These are phyloP conservation scores for Neosilurus mollespiculum DNA, from an alignment of 2,797 vertebrate genomes.

Conservation along the genomic window DNA sequence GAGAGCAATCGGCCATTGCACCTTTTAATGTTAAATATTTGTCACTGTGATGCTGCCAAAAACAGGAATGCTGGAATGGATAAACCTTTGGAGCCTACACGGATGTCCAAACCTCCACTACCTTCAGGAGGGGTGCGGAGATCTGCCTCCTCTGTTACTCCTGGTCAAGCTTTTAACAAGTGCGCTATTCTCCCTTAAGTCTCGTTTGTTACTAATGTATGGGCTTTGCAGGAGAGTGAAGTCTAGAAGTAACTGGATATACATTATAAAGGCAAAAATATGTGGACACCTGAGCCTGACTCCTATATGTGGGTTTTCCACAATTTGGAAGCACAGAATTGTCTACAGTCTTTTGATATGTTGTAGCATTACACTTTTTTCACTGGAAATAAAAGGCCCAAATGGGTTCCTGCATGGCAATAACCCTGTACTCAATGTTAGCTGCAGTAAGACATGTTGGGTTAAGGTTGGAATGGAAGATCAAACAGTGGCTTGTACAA, in stretches of 20 bases:
- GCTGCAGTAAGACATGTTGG: background rate
- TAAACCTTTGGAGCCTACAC: slow-evolving; percentile 42
- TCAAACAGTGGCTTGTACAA: no score
- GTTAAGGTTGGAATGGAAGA: background rate
- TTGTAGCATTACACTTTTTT: background rate
- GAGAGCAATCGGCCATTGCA: background rate
- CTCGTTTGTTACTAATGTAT: background rate
- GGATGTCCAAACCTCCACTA: slow-evolving; percentile 61
- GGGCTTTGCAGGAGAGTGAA: background rate
- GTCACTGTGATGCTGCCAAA: background rate
- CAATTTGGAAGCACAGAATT: background rate
- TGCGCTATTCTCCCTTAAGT: slow-evolving; percentile 27
- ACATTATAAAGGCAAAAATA: background rate
- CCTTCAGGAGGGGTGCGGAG: slow-evolving; percentile 59
- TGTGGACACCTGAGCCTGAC: background rate
- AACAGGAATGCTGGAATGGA: slow-evolving; percentile 55
- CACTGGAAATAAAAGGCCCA: background rate
- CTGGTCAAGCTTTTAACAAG: slow-evolving; percentile 55
- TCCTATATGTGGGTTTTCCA: background rate
- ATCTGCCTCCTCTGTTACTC: slow-evolving; percentile 63
- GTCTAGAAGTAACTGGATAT: background rate
- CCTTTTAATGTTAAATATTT: background rate
- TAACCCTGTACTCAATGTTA: background rate
- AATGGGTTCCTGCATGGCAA: background rate
- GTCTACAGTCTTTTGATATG: background rate